Conservation (phyloP, 2,888 invertebrate genomes). For the Melinopterus prodromus region DNA sequence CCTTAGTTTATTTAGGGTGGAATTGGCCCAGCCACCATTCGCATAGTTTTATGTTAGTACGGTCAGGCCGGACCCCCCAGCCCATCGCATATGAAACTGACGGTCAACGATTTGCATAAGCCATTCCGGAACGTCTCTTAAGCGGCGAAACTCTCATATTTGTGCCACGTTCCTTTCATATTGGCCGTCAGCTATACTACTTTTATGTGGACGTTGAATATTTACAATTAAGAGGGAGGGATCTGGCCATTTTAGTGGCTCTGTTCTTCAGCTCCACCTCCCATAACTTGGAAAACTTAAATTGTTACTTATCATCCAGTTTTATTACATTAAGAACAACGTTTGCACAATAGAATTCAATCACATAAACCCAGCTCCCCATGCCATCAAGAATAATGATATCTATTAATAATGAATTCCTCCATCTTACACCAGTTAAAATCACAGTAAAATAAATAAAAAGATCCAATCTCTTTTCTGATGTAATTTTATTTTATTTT, state of each 20-base stretch:
- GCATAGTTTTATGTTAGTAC: slow-evolving; percentile 4
- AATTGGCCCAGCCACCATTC: neutral
- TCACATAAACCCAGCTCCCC: too few relatives aligned
- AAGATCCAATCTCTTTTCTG: too few relatives aligned
- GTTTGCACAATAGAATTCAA: too few relatives aligned
- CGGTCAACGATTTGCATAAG: slow-evolving; percentile 4
- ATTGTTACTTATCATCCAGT: too few relatives aligned
- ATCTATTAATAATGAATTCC: too few relatives aligned
- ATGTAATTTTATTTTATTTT: too few relatives aligned
- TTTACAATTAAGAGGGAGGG: neutral
- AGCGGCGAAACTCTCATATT: neutral
- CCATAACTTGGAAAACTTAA: too few relatives aligned
- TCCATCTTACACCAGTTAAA: too few relatives aligned
- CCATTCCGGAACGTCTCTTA: slow-evolving; percentile 4
- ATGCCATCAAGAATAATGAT: too few relatives aligned
- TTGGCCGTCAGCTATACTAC: neutral
- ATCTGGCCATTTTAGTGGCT: neutral
- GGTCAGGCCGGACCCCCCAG: neutral
- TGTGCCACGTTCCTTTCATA: slow-evolving; percentile 4
- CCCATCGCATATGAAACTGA: neutral
- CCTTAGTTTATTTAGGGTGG: slow-evolving; percentile 4
- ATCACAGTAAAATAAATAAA: too few relatives aligned
- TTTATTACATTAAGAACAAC: too few relatives aligned
- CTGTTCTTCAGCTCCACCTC: too few relatives aligned
- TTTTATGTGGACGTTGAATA: neutral